Evolutionary conservation across 2,888 invertebrate genomes (phyloP), one percentile per base, ranked within the genome.

Genomic region (Agrochola lychnidis): DNA sequence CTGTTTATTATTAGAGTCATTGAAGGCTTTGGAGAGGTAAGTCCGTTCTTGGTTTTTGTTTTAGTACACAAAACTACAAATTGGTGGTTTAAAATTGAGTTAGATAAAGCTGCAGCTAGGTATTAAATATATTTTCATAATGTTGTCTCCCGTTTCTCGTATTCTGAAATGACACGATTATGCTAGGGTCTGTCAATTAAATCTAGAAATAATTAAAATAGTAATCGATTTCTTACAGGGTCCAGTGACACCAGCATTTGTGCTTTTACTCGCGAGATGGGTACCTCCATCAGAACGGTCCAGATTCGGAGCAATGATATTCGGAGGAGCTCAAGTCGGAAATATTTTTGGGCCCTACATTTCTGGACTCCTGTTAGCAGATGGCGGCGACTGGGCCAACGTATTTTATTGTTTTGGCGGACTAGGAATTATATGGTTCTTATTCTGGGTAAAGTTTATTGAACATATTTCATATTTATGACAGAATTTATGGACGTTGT

Each of bases 11-110:
- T 97, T 22, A 92, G 98, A 79, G 95, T 97, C 14, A 86, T 96
- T 63, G 93, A 94, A 91, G 96, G 96, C 5, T 88, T 92, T 16
- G 98, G 98, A 68, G 98, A 99, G 97, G 98, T 98, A 69, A 83
- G 86, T 53, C 4, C 1, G 0, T 48, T n/a, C 3, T 2, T 36
- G 10, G 30, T 36, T 10, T 5, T 36, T n/a, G 4, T 64, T 53
- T 40, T 40, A 36, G 9, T 59, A 1, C 4, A 19, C 4, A 4
- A 36, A 61, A 19, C 30, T 36, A 4, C 9, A 36, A 19, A 30
- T 19, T 1, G 9, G 4, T 61, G 19, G 10, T 30, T 59, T 30
- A 0, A 30, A 59, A 30, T 9, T 59, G 14, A 16, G 16, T 30
- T n/a, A 4, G 4, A 7, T 53, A n/a, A n/a, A n/a, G 9, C 22